phyloP scores from a whole-genome alignment of 2,888 invertebrate species.

The Xanthorhoe designata region DNA sequence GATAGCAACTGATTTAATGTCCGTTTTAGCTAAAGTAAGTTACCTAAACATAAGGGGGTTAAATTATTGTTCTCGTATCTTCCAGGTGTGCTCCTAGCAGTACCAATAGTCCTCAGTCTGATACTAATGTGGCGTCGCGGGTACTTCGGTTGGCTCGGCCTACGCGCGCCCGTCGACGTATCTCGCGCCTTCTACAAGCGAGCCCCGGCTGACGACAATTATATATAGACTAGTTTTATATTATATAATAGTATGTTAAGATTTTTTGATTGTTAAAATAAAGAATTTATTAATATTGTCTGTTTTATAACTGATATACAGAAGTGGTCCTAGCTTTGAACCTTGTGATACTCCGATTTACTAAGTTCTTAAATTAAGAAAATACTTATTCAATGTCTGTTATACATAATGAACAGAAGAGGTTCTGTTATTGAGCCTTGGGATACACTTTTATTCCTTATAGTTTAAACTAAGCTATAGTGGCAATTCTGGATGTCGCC shows the following conservation, averaged over 20 bases:
- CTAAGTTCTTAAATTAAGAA: background rate
- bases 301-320: background rate
- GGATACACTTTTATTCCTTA: too few species aligned
- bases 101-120: conserved; percentile 87
- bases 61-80: background rate
- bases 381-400: too few species aligned
- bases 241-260: background rate
- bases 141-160: conserved; percentile 86
- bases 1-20: too few species aligned
- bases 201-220: conserved; percentile 84
- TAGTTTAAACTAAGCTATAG: too few species aligned
- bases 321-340: background rate
- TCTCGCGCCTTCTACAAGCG: conserved; percentile 90
- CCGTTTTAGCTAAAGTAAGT: too few species aligned
- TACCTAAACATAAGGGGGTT: too few species aligned
- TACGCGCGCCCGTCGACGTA: conserved; percentile 85
- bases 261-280: background rate
- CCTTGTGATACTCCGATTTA: background rate
- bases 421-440: too few species aligned
- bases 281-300: background rate
- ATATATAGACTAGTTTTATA: conserved; percentile 49
- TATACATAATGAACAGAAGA: too few species aligned
- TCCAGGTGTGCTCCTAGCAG: conserved; percentile 87
- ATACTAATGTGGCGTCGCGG: conserved; percentile 87
- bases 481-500: too few species aligned